These are phyloP conservation scores for Macrosteles quadrilineatus DNA, from an alignment of 1,140 invertebrate species.

Conservation along the genomic window DNA sequence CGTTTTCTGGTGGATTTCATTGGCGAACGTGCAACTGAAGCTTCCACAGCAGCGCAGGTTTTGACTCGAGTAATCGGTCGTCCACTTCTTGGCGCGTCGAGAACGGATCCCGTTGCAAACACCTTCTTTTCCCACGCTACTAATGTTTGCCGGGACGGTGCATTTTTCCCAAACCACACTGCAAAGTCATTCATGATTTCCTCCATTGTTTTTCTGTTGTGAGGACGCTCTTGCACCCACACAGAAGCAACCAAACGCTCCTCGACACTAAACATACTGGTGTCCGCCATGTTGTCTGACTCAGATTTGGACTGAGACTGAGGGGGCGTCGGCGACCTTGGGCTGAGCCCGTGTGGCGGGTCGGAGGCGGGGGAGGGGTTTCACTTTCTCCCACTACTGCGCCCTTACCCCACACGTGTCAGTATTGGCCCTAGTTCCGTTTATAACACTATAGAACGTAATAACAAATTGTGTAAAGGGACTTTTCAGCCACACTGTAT, in stretches of 20 bases:
- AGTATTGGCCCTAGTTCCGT: too few relatives aligned
- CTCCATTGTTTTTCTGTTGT: neutral
- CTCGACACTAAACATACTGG: neutral
- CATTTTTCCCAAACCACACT: neutral
- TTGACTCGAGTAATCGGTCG: neutral
- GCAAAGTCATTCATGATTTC: constrained; percentile 9
- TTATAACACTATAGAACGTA: too few relatives aligned
- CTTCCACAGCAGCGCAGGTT: constrained; percentile 15
- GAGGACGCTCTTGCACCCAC: neutral
- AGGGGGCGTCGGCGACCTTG: too few relatives aligned
- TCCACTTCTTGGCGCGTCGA: constrained; percentile 1
- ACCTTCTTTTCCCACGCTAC: neutral
- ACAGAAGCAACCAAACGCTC: constrained; percentile 17
- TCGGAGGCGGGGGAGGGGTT: too few relatives aligned
- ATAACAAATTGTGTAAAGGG: too few relatives aligned
- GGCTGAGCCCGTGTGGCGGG: too few relatives aligned
- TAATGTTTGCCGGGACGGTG: constrained; percentile 11
- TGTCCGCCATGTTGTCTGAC: constrained; percentile 20
- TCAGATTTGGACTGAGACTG: too few relatives aligned
- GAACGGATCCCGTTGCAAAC: neutral
- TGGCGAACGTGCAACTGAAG: neutral
- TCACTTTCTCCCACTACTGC: neutral
- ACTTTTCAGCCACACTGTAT: too few relatives aligned
- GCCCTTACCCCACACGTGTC: too few relatives aligned
- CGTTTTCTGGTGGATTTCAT: constrained; percentile 12